Percentiles rank a stretch among this genome's conserved stretches.
phyloP scores from a whole-genome alignment of 2,888 invertebrate genomes.

The Mongoloraphidia duomilia region DNA sequence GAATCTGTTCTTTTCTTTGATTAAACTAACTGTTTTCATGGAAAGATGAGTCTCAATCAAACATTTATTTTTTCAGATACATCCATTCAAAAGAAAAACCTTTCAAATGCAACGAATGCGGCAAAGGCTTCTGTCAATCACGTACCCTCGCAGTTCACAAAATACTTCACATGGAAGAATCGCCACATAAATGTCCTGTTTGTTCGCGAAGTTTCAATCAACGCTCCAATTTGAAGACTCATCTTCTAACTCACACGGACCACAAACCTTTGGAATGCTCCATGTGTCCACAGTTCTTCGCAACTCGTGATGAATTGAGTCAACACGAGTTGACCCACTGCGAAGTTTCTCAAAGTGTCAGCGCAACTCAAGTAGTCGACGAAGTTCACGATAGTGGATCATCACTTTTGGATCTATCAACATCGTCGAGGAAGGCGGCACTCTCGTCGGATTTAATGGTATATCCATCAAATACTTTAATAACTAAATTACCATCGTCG shows the following conservation, averaged over 20 bases:
- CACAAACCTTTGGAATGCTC: slow-evolving; percentile 26
- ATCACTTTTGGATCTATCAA: slow-evolving; percentile 9
- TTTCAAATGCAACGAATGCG: slow-evolving; percentile 92
- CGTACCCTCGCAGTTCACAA: slow-evolving; percentile 92
- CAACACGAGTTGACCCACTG: slow-evolving; percentile 22
- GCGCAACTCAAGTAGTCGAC: slow-evolving; percentile 11
- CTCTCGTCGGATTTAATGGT: not conserved
- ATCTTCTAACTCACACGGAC: slow-evolving; percentile 76
- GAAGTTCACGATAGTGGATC: slow-evolving; percentile 9
- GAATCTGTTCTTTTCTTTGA: too few species aligned
- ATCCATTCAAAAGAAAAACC: slow-evolving; percentile 98
- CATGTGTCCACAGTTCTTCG: slow-evolving; percentile 24
- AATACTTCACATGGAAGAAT: slow-evolving; percentile 85
- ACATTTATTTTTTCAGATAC: slow-evolving; percentile 49
- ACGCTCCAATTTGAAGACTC: slow-evolving; percentile 82
- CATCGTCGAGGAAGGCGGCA: slow-evolving; percentile 22
- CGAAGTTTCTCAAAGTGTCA: slow-evolving; percentile 16
- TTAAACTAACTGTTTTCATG: too few species aligned
- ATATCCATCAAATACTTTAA: slow-evolving; percentile 5
- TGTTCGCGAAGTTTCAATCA: slow-evolving; percentile 85
- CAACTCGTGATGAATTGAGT: slow-evolving; percentile 23
- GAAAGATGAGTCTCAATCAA: too few species aligned
- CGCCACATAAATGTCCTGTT: slow-evolving; percentile 82
- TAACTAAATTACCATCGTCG: slow-evolving; percentile 14
- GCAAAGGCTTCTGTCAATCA: slow-evolving; percentile 97